Evolutionary conservation across 2,888 invertebrate species (phyloP).

Genomic region (Drosophila subquinaria): DNA sequence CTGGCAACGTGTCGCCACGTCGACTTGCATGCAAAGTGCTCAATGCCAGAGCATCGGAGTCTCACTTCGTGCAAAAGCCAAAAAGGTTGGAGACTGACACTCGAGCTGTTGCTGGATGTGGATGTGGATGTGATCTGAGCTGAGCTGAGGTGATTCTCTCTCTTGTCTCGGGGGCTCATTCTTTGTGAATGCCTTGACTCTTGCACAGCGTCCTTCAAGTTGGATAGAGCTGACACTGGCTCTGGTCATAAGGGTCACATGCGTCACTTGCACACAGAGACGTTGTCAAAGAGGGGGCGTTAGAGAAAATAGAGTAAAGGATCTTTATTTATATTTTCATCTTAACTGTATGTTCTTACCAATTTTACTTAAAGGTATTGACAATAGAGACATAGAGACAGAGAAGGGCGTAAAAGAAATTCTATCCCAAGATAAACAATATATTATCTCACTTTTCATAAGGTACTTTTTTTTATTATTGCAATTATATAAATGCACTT

Average conservation of each 20-base stretch:
- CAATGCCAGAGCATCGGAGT: constrained; percentile 12
- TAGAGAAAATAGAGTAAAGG: too few relatives aligned
- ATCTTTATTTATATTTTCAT: too few relatives aligned
- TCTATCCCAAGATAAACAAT: too few relatives aligned
- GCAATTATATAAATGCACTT: too few relatives aligned
- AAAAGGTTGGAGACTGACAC: constrained; percentile 42
- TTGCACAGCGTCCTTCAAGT: constrained; percentile 26
- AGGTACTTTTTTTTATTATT: too few relatives aligned
- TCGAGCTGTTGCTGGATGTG: constrained; percentile 1
- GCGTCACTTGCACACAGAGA: constrained; percentile 21
- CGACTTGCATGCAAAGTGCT: constrained; percentile 62
- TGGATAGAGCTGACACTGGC: constrained; percentile 20
- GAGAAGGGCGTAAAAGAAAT: too few relatives aligned
- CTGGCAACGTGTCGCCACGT: constrained; percentile 55
- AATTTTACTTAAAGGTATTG: too few relatives aligned
- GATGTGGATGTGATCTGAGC: background rate
- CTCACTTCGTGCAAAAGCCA: constrained; percentile 32
- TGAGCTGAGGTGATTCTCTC: constrained; percentile 2
- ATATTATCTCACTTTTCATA: too few relatives aligned
- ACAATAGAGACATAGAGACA: too few relatives aligned
- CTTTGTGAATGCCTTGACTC: constrained; percentile 20
- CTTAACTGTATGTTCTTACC: too few relatives aligned
- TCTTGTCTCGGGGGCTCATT: constrained; percentile 30
- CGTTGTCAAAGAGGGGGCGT: background rate
- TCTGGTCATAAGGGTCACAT: constrained; percentile 31